Base-by-base conservation (phyloP, 2,113 vertebrate species). In the Dendrocopos noguchii region DNA sequence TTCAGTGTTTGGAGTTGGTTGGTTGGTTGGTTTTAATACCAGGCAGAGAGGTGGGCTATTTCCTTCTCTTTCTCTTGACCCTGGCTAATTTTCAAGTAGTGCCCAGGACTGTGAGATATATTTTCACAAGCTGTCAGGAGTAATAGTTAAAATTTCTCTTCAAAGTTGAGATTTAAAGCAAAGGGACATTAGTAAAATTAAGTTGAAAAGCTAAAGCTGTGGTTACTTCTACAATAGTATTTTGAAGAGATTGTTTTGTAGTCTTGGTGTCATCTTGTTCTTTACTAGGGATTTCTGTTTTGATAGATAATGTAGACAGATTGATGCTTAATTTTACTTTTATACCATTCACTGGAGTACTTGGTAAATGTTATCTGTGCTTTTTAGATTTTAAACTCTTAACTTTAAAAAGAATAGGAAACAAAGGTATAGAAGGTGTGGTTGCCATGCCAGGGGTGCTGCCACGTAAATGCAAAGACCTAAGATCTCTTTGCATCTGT, bases 391-490 rank as follows among this genome's bases (percentile, higher is more conserved):
- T 80, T 12, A 78, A 78, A 44, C 50, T 67, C 63, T 14, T 56
- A 80, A 80, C 7, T 55, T 78, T 9, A 20, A 46, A 71, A 31
- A 28, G 25, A 46, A 20, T 22, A 24, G 20, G 28, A 47, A 77
- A 74, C 9, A 11, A 50, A 60, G 65, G 22, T 39, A 20, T 4
- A 24, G 61, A 25, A 59, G 64, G 76, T 19, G 39, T 33, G 20
- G 4, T 47, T 36, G 31, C 18, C 3, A 4, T 34, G 34, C 24
- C 22, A 34, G 42, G 19, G 21, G 12, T 83, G 10, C 42, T 70
- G 65, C 50, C 18, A 68, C 24, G 34, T 3, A 1, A 1, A 28
- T 60, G 29, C 0, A 0, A 46, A 65, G 34, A 46, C 20, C 34
- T 66, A 42, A 84, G 31, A 74, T 15, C 8, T 84, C 10, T 31